phyloP scores from a whole-genome alignment of 2,797 vertebrate genomes.

The Scolopax rusticola region DNA sequence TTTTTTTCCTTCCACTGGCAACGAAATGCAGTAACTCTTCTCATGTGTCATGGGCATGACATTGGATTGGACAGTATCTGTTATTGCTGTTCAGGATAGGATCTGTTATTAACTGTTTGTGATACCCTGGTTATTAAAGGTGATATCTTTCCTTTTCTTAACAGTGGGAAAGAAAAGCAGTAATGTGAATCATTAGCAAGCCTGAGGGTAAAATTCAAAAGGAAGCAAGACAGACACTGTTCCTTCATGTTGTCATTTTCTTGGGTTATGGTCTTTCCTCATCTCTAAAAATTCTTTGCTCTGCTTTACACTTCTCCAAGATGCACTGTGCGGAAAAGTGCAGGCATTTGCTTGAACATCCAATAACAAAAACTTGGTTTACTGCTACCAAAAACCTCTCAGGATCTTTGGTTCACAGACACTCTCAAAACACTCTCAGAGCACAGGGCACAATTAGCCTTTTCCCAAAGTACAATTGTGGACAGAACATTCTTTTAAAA shows the following conservation, averaged over 20 bases:
- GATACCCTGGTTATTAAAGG: not conserved
- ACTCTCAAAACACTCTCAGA: not conserved
- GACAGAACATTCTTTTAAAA: not conserved
- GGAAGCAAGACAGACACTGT: not conserved
- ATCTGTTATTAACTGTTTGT: not conserved
- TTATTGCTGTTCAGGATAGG: not conserved
- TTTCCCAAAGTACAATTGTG: not conserved
- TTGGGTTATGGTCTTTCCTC: not conserved
- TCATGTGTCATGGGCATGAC: rapidly evolving
- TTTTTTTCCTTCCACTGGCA: not conserved
- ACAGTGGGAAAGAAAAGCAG: not conserved
- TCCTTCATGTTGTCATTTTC: not conserved
- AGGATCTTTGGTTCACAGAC: not conserved
- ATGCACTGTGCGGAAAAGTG: not conserved
- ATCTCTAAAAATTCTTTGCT: not conserved
- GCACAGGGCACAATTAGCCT: not conserved
- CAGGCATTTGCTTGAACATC: not conserved
- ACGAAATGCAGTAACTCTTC: not conserved
- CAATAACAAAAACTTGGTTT: not conserved
- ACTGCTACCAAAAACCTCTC: not conserved
- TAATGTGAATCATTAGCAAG: not conserved
- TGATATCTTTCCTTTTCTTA: not conserved
- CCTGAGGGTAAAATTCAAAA: not conserved
- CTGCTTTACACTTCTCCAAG: not conserved
- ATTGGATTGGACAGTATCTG: not conserved